These are phyloP conservation scores for Willisornis vidua DNA, from an alignment of 2,113 vertebrate genomes.

Conservation along the genomic window DNA sequence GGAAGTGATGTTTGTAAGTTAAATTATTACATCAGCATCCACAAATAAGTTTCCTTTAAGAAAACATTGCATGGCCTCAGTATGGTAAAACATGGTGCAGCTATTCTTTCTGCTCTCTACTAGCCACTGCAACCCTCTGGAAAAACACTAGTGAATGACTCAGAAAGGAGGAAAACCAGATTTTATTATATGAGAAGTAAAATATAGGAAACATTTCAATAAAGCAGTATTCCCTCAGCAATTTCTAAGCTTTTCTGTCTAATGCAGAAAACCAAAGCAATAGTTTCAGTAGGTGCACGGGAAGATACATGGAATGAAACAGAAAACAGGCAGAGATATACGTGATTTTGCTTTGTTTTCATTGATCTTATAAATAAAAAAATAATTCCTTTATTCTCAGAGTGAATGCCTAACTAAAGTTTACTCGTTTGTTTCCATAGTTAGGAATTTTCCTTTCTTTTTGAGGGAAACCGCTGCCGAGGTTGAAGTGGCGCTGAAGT, in stretches of 20 bases:
- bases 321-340: not conserved
- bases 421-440: not conserved
- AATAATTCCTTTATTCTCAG: not conserved
- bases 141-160: not conserved
- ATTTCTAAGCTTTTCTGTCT: not conserved
- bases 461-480: not conserved
- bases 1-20: not conserved
- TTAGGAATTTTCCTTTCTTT: not conserved
- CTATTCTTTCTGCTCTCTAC: not conserved
- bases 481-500: not conserved
- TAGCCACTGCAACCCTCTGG: not conserved
- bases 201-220: not conserved
- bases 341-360: not conserved
- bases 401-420: not conserved
- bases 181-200: not conserved
- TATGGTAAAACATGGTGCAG: not conserved
- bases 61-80: not conserved
- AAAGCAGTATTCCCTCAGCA: not conserved
- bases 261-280: not conserved
- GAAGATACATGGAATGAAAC: not conserved
- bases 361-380: not conserved
- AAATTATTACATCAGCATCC: not conserved
- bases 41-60: not conserved
- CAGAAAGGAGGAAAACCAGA: not conserved
- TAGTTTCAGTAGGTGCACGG: fast-evolving